Percentiles rank a stretch among this genome's conserved stretches.
phyloP scores from a whole-genome alignment of 2,113 vertebrate species.

The Perccottus glenii region DNA sequence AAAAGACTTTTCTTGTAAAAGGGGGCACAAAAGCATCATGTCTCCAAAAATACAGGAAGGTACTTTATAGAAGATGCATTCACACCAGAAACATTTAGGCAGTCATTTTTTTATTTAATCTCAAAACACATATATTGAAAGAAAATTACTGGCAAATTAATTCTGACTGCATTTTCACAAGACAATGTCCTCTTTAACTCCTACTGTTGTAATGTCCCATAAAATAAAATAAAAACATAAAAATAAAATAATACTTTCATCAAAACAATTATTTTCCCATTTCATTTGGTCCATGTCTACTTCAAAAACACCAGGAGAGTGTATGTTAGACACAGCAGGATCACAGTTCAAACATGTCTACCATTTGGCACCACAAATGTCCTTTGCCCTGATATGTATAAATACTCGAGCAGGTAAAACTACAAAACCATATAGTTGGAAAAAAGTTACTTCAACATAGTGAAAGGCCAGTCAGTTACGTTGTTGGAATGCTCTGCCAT shows the following conservation, averaged over 20 bases:
- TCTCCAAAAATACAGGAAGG: no score
- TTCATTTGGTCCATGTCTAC: constrained; percentile 29
- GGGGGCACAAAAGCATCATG: no score
- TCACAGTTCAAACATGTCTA: constrained; percentile 25
- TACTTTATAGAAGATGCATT: no score
- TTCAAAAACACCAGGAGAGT: constrained; percentile 29
- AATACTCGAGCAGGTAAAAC: constrained; percentile 49
- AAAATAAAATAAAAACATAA: not conserved
- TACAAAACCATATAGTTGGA: constrained; percentile 29
- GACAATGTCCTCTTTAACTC: constrained; percentile 14
- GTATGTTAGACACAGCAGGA: constrained; percentile 20
- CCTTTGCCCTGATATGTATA: constrained; percentile 42
- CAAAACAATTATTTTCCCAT: constrained; percentile 20
- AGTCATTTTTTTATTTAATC: constrained; percentile 46
- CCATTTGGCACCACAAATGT: constrained; percentile 66
- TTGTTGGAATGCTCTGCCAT: not conserved
- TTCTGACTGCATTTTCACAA: constrained; percentile 6
- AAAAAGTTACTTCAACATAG: not conserved
- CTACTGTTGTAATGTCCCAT: constrained; percentile 5
- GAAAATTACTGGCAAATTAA: constrained; percentile 17
- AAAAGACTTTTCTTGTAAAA: no score
- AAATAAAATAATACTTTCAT: constrained; percentile 60
- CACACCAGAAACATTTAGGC: constrained; percentile 7
- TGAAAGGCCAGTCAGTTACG: not conserved
- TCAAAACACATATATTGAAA: constrained; percentile 43